These are phyloP conservation scores for Semnornis frantzii DNA, from an alignment of 2,113 vertebrate species.

Conservation along the genomic window DNA sequence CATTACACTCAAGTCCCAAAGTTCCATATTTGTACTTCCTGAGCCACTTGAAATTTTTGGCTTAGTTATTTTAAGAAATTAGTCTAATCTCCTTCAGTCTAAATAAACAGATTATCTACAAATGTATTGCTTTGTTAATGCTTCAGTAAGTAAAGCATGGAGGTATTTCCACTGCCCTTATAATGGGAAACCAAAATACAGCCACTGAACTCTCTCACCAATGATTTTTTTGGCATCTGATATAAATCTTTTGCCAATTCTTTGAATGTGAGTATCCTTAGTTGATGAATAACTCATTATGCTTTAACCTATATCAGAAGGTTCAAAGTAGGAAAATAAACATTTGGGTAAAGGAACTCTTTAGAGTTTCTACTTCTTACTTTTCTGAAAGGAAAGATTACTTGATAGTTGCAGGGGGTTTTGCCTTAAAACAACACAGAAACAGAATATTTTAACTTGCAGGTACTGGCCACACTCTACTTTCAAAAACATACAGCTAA, in stretches of 20 bases:
- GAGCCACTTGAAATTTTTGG: not conserved
- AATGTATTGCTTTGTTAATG: not conserved
- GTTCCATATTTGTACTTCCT: not conserved
- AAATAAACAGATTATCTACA: conserved; percentile 9
- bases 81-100: not conserved
- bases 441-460: not conserved
- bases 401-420: not conserved
- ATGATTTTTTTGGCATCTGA: not conserved
- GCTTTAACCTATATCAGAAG: not conserved
- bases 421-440: not conserved
- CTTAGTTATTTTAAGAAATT: not conserved
- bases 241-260: not conserved
- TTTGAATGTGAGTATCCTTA: not conserved
- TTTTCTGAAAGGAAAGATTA: not conserved
- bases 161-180: not conserved
- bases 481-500: not conserved
- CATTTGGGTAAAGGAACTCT: not conserved
- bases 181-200: not conserved
- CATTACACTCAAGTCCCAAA: not conserved
- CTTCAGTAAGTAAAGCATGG: not conserved
- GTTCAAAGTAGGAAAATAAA: not conserved
- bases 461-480: not conserved
- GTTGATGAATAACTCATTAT: not conserved
- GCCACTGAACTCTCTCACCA: not conserved
- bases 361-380: not conserved